Conservation (phyloP, 1,140 invertebrate species). For the Drosophila kepulauana region DNA sequence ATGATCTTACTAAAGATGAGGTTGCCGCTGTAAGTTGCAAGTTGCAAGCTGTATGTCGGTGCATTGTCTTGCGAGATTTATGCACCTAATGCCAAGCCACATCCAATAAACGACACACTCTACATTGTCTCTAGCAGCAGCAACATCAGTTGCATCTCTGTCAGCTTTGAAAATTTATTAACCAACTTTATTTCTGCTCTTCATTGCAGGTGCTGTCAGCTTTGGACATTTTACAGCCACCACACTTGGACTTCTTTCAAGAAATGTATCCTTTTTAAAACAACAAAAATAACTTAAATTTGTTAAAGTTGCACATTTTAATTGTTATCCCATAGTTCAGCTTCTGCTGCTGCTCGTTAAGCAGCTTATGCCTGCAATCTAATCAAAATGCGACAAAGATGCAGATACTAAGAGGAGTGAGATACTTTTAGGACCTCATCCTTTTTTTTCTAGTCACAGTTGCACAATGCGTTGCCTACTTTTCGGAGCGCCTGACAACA, state of each 20-base stretch:
- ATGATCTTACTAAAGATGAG: slow-evolving; percentile 39
- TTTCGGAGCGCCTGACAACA: slow-evolving; percentile 20
- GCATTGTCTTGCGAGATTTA: slow-evolving; percentile 42
- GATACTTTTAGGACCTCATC: slow-evolving; percentile 16
- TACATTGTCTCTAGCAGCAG: slow-evolving; percentile 14
- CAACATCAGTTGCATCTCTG: neutral
- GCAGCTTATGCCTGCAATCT: neutral
- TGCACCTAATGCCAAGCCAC: slow-evolving; percentile 36
- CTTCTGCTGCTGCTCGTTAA: neutral
- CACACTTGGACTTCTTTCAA: slow-evolving; percentile 98
- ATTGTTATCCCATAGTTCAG: slow-evolving; percentile 1
- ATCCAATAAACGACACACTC: slow-evolving; percentile 43
- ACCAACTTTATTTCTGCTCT: slow-evolving; percentile 55
- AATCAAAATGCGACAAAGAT: neutral
- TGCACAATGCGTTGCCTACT: slow-evolving; percentile 34
- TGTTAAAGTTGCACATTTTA: neutral
- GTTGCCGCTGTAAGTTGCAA: neutral
- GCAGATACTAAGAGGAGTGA: too few species aligned
- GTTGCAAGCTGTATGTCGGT: slow-evolving; percentile 33
- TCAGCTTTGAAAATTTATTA: slow-evolving; percentile 48
- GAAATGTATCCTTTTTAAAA: slow-evolving; percentile 98
- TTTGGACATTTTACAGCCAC: slow-evolving; percentile 97
- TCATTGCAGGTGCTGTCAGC: slow-evolving; percentile 95
- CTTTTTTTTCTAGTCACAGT: slow-evolving; percentile 17
- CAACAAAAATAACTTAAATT: slow-evolving; percentile 13